These are phyloP conservation scores for Drosophila lacertosa DNA, from an alignment of 1,140 invertebrate species.

Conservation along the genomic window DNA sequence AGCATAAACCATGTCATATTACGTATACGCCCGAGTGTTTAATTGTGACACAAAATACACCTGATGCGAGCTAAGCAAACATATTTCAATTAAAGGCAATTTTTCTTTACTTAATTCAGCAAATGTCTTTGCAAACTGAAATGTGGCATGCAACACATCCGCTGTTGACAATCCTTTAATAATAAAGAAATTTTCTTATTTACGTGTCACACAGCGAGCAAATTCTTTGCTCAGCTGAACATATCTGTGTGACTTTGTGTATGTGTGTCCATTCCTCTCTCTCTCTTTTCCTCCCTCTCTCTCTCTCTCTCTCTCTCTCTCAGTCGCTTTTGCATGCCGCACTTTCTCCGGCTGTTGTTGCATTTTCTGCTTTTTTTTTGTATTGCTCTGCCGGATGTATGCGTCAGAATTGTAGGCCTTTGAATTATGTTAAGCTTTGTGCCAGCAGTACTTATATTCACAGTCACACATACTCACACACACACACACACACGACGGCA, in stretches of 20 bases:
- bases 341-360: constrained; percentile 36
- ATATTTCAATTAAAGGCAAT: constrained; percentile 1
- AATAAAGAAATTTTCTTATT: constrained; percentile 57
- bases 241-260: constrained; percentile 1
- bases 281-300: no score
- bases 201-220: constrained; percentile 7
- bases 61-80: not conserved
- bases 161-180: constrained; percentile 45
- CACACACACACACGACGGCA: constrained; percentile 12
- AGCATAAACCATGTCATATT: constrained; percentile 20
- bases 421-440: constrained; percentile 68
- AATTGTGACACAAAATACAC: not conserved
- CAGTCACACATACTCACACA: constrained; percentile 14
- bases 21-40: constrained; percentile 9
- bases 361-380: constrained; percentile 20
- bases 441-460: constrained; percentile 50
- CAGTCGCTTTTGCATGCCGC: constrained; percentile 2
- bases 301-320: no score
- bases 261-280: not conserved
- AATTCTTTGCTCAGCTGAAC: not conserved
- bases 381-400: constrained; percentile 3
- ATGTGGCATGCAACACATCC: constrained; percentile 27
- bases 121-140: constrained; percentile 6
- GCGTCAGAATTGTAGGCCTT: constrained; percentile 40
- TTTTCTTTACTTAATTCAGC: not conserved